These are phyloP conservation scores for Donacobius atricapilla DNA, from an alignment of 2,113 vertebrate genomes.

Conservation along the genomic window DNA sequence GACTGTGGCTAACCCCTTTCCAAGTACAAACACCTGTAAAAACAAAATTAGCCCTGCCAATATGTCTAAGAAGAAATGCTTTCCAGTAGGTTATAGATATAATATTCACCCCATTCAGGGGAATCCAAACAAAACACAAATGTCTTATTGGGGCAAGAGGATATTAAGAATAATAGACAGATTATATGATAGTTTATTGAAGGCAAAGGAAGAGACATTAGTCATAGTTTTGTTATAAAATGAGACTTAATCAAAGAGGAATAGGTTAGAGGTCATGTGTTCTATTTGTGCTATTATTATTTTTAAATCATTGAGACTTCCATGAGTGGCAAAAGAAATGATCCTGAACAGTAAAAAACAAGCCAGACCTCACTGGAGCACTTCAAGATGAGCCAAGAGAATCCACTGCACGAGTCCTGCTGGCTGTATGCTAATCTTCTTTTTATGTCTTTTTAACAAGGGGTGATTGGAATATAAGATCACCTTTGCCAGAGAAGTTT, in stretches of 20 bases:
- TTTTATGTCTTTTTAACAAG: slow-evolving; percentile 67
- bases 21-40: slow-evolving; percentile 98
- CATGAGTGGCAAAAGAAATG: slow-evolving; percentile 84
- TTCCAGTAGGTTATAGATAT: slow-evolving; percentile 92
- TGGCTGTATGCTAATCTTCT: slow-evolving; percentile 69
- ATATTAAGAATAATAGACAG: slow-evolving; percentile 81
- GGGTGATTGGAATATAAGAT: slow-evolving; percentile 25
- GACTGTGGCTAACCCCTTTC: slow-evolving; percentile 84
- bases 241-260: slow-evolving; percentile 80
- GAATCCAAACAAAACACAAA: slow-evolving; percentile 90
- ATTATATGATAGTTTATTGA: slow-evolving; percentile 76
- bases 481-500: slow-evolving; percentile 3
- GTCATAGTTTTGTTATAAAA: slow-evolving; percentile 80
- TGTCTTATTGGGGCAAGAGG: slow-evolving; percentile 80
- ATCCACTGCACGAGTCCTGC: slow-evolving; percentile 62
- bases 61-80: slow-evolving; percentile 82
- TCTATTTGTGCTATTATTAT: slow-evolving; percentile 80
- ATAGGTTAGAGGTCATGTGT: slow-evolving; percentile 76
- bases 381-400: slow-evolving; percentile 85
- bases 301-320: slow-evolving; percentile 77
- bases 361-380: slow-evolving; percentile 80
- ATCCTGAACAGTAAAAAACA: slow-evolving; percentile 82
- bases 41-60: slow-evolving; percentile 87
- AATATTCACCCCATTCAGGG: slow-evolving; percentile 85
- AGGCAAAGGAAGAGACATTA: slow-evolving; percentile 74